phyloP scores from a whole-genome alignment of 2,113 vertebrate species.

The Zosterops hypoxanthus region DNA sequence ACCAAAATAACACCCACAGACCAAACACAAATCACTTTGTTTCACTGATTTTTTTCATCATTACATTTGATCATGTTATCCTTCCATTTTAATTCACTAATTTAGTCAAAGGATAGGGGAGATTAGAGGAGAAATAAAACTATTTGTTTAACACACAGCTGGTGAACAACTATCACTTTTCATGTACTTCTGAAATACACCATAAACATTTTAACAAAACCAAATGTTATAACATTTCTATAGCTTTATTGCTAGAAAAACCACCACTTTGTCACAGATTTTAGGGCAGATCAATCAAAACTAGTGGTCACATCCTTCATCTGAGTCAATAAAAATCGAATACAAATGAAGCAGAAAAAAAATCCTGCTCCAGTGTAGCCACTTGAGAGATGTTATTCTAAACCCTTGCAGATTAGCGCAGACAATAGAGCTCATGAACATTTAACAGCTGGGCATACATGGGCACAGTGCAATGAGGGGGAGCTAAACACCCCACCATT shows the following conservation, averaged over 20 bases:
- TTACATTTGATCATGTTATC: not conserved
- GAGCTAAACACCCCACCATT: not conserved
- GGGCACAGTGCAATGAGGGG: not conserved
- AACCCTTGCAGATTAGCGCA: not conserved
- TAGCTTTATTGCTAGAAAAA: not conserved
- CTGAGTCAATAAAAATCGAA: not conserved
- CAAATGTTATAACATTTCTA: not conserved
- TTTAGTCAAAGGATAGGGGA: not conserved
- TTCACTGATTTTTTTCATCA: not conserved
- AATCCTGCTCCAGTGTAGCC: not conserved
- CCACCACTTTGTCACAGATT: accelerated
- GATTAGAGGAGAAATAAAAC: not conserved
- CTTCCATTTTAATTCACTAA: not conserved
- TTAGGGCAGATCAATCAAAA: not conserved
- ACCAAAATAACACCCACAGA: not conserved
- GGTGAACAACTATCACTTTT: not conserved
- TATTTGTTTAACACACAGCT: not conserved
- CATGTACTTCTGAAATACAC: not conserved
- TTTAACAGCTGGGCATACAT: not conserved
- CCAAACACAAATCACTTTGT: not conserved
- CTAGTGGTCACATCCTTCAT: not conserved
- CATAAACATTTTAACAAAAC: not conserved
- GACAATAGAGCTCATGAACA: not conserved
- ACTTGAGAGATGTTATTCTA: not conserved
- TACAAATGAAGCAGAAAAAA: not conserved